Conservation (phyloP, 2,797 vertebrate species). For the Gallinago solitaria region DNA sequence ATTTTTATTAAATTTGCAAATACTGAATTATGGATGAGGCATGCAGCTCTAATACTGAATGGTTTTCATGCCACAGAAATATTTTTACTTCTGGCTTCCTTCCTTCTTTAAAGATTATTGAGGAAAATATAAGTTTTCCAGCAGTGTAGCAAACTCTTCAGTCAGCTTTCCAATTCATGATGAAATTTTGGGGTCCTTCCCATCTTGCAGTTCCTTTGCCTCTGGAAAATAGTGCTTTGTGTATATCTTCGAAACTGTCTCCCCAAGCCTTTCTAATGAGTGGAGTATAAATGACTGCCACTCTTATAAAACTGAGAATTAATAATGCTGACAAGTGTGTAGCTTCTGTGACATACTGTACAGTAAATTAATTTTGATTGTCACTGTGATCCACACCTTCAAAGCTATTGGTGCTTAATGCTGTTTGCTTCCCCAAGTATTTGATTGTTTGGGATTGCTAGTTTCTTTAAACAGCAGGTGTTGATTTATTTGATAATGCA, state of each 20-base stretch:
- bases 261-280: background rate
- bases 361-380: background rate
- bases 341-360: background rate
- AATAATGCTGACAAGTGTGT: background rate
- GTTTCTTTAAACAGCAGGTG: background rate
- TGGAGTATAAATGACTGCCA: background rate
- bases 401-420: background rate
- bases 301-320: background rate
- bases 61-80: background rate
- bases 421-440: background rate
- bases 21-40: conserved; percentile 20
- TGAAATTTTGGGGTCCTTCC: background rate
- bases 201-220: background rate
- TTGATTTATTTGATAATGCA: background rate
- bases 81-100: conserved; percentile 54
- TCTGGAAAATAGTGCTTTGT: background rate
- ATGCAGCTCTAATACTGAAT: conserved; percentile 19
- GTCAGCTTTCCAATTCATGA: background rate
- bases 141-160: background rate
- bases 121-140: background rate
- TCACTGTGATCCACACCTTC: background rate
- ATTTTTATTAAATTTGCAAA: conserved; percentile 26
- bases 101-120: conserved; percentile 17
- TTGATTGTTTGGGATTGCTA: background rate
- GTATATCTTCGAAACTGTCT: background rate